Evolutionary conservation across 1,140 invertebrate genomes (phyloP).

Genomic region (Mercenaria mercenaria): DNA sequence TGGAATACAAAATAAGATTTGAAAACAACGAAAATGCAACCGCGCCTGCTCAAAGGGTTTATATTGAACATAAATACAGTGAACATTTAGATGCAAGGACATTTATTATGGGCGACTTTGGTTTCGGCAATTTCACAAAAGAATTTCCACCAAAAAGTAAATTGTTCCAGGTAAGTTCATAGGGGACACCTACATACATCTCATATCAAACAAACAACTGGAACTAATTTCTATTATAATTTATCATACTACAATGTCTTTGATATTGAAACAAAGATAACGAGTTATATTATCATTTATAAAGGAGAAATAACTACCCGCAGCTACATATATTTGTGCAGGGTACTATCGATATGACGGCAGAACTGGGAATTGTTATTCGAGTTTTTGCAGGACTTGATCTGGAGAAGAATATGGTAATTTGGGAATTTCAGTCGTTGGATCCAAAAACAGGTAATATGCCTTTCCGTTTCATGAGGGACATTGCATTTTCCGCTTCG

Average conservation of each 20-base stretch:
- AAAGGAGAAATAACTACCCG: no score
- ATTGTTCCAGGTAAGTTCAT: conserved; percentile 31
- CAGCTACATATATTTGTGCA: no score
- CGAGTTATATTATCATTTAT: no score
- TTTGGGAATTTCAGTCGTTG: conserved; percentile 64
- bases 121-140: conserved; percentile 47
- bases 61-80: conserved; percentile 35
- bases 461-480: no score
- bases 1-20: conserved; percentile 60
- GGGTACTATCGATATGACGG: conserved; percentile 41
- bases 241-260: no score
- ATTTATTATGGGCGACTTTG: conserved; percentile 34
- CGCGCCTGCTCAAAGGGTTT: conserved; percentile 59
- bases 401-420: conserved; percentile 24
- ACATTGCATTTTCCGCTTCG: no score
- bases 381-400: conserved; percentile 54
- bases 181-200: no score
- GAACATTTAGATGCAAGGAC: conserved; percentile 22
- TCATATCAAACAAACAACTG: no score
- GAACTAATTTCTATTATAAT: no score
- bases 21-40: conserved; percentile 64
- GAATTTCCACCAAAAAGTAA: background rate
- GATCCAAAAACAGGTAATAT: conserved; percentile 60
- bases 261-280: no score
- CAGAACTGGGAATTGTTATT: conserved; percentile 23